Evolutionary conservation across 2,797 vertebrate genomes (phyloP).

Genomic region (Pipistrellus pipistrellus): DNA sequence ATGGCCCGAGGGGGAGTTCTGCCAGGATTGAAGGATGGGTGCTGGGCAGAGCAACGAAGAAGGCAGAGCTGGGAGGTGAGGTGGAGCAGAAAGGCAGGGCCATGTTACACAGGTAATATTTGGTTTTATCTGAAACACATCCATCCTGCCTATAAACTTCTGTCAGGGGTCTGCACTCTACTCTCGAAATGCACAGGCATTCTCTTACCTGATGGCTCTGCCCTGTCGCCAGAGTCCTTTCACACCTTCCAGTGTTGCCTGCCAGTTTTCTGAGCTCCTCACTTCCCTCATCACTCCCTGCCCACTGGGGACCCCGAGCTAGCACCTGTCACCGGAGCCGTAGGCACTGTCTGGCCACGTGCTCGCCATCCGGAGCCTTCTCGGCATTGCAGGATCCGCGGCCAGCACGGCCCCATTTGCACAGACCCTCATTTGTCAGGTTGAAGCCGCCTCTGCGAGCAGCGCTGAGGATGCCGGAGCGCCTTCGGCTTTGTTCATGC

Average conservation of each 20-base stretch:
- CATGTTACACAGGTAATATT: accelerated
- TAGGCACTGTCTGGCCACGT: accelerated
- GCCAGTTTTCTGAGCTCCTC: neutral
- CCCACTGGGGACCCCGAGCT: neutral
- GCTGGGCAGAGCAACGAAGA: neutral
- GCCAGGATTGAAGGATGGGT: no score
- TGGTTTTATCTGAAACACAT: neutral
- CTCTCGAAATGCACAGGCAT: no score
- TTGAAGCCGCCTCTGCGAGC: accelerated
- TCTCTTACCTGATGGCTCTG: accelerated
- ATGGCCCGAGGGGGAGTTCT: accelerated
- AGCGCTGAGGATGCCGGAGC: accelerated
- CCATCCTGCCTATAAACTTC: accelerated
- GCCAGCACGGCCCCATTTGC: accelerated
- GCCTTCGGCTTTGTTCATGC: neutral
- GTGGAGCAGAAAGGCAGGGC: accelerated
- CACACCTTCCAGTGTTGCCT: neutral
- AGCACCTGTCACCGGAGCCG: accelerated
- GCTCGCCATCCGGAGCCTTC: accelerated
- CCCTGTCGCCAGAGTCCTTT: accelerated
- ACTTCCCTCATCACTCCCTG: accelerated
- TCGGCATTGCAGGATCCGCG: accelerated
- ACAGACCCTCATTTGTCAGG: accelerated
- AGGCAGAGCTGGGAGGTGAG: accelerated
- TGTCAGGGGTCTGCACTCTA: accelerated